phyloP scores from a whole-genome alignment of 2,888 invertebrate species.

The Drosophila kambysellisi region DNA sequence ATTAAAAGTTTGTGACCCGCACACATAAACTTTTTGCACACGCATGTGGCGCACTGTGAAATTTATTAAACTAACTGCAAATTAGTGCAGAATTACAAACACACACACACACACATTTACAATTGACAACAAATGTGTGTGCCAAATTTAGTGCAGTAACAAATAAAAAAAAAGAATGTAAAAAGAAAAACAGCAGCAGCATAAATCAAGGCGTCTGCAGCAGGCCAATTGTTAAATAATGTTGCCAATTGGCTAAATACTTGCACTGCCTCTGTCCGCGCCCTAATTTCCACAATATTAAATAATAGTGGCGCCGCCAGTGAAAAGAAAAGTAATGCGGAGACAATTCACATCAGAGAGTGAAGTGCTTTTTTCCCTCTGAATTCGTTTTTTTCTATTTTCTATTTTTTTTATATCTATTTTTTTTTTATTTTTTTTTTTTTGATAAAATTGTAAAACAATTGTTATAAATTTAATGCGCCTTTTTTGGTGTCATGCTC shows the following conservation, averaged over 20 bases:
- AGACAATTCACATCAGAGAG: constrained; percentile 17
- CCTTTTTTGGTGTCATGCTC: constrained; percentile 41
- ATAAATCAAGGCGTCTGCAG: constrained; percentile 65
- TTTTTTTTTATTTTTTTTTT: constrained; percentile 33
- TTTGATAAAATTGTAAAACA: constrained; percentile 70
- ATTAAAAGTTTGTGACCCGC: constrained; percentile 70
- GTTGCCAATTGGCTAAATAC: constrained; percentile 73
- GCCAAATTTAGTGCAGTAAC: constrained; percentile 37
- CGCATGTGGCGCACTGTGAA: constrained; percentile 69
- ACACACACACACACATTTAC: constrained; percentile 29
- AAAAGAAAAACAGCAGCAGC: constrained; percentile 25
- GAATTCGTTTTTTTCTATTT: neutral
- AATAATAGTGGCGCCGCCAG: constrained; percentile 65
- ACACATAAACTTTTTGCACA: constrained; percentile 58
- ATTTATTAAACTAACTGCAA: constrained; percentile 75
- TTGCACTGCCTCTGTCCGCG: constrained; percentile 38
- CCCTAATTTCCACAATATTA: constrained; percentile 52
- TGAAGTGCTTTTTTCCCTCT: constrained; percentile 8
- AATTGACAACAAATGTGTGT: constrained; percentile 38
- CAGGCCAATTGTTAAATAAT: constrained; percentile 58
- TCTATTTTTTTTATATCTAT: constrained; percentile 19
- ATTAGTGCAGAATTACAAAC: constrained; percentile 64
- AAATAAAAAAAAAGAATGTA: constrained; percentile 31
- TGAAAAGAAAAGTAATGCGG: constrained; percentile 56
- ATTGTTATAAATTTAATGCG: constrained; percentile 76